Evolutionary conservation across 2,888 invertebrate genomes (phyloP).

Genomic region (Spodoptera exigua): DNA sequence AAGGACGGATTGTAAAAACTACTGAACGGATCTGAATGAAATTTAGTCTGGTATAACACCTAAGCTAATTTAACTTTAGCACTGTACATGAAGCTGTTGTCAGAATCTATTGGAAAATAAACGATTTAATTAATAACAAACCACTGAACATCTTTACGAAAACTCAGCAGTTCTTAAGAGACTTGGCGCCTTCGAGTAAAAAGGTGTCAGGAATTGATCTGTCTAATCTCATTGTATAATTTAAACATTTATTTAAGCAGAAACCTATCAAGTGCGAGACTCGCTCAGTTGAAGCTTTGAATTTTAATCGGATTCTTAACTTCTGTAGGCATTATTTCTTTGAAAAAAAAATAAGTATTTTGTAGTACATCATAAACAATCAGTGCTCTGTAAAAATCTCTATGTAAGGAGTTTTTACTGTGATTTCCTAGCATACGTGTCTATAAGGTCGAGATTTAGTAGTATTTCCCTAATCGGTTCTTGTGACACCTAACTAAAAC

Average conservation of each 20-base stretch:
- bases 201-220: conserved; percentile 60
- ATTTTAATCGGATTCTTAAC: conserved; percentile 62
- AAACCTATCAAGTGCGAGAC: conserved; percentile 46
- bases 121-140: background rate
- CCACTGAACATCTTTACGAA: background rate
- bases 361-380: background rate
- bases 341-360: conserved; percentile 25
- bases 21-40: too few relatives aligned
- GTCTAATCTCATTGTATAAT: conserved; percentile 71
- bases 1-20: too few relatives aligned
- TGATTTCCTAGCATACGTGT: too few relatives aligned
- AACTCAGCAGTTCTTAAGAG: conserved; percentile 5
- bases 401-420: too few relatives aligned
- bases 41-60: too few relatives aligned
- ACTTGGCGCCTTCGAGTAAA: conserved; percentile 25
- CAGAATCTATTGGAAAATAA: too few relatives aligned
- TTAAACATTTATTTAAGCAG: conserved; percentile 66
- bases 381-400: too few relatives aligned
- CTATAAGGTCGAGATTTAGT: too few relatives aligned
- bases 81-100: too few relatives aligned
- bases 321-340: conserved; percentile 36
- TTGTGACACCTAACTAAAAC: too few relatives aligned
- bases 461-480: too few relatives aligned
- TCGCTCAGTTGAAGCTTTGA: conserved; percentile 60
- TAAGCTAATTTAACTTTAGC: too few relatives aligned